Evolutionary conservation across 92 coral and sea anemone genomes (phyloP).

Genomic region (Parazoanthus darwini): DNA sequence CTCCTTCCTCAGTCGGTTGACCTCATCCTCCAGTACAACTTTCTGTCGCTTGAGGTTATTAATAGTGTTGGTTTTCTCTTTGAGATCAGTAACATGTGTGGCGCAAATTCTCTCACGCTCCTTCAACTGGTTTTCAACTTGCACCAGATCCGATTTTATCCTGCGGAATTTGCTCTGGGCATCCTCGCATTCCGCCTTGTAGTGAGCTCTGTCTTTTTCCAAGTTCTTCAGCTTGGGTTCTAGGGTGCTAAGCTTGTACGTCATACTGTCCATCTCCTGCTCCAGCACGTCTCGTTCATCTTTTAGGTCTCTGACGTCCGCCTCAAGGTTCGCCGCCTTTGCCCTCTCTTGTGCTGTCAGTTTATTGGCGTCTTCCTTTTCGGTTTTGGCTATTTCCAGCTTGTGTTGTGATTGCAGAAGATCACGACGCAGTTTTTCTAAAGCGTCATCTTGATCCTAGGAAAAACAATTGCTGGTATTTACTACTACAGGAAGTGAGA

Average conservation of each 20-base stretch:
- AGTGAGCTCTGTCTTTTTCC: slow-evolving; percentile 68
- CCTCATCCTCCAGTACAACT: slow-evolving; percentile 58
- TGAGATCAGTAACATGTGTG: slow-evolving; percentile 59
- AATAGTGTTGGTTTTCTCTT: slow-evolving; percentile 60
- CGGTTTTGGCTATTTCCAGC: slow-evolving; percentile 61
- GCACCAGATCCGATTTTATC: slow-evolving; percentile 70
- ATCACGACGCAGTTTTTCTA: slow-evolving; percentile 67
- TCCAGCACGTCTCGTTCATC: slow-evolving; percentile 69
- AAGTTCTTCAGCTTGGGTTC: slow-evolving; percentile 67
- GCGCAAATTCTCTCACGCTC: slow-evolving; percentile 77
- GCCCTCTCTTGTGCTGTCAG: slow-evolving; percentile 55
- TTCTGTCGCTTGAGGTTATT: slow-evolving; percentile 64
- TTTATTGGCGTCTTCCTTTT: slow-evolving; percentile 64
- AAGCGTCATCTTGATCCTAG: slow-evolving; percentile 56
- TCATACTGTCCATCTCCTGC: slow-evolving; percentile 63
- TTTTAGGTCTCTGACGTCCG: slow-evolving; percentile 57
- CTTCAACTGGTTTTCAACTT: slow-evolving; percentile 78
- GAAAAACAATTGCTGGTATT: not conserved
- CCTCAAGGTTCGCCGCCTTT: slow-evolving; percentile 51
- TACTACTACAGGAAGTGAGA: not conserved
- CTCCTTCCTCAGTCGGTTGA: slow-evolving; percentile 63
- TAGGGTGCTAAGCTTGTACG: slow-evolving; percentile 69
- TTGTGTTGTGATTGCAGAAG: slow-evolving; percentile 63
- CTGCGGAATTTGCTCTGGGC: slow-evolving; percentile 62
- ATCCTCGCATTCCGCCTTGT: slow-evolving; percentile 63